Evolutionary conservation across 2,888 invertebrate species (phyloP).

Genomic region (Alloplasta piceator): DNA sequence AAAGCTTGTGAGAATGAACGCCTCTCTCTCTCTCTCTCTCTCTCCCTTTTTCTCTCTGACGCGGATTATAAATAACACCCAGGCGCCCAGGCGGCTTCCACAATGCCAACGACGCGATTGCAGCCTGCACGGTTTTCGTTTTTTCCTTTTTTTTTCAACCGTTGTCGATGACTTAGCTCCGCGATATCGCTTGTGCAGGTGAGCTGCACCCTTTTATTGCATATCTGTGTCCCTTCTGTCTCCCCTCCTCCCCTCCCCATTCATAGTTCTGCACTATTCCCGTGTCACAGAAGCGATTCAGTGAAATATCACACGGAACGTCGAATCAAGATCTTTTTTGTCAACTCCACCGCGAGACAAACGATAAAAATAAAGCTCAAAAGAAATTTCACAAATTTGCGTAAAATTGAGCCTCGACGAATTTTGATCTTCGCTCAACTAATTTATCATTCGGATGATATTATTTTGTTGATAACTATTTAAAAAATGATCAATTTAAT

Average conservation of each 20-base stretch:
- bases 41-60: slow-evolving; percentile 33
- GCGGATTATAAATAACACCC: slow-evolving; percentile 58
- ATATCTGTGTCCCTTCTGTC: background rate
- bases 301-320: background rate
- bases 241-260: too few species aligned
- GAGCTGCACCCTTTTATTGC: slow-evolving; percentile 20
- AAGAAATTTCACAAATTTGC: too few species aligned
- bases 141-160: background rate
- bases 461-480: too few species aligned
- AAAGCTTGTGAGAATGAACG: slow-evolving; percentile 32
- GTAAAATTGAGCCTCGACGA: too few species aligned
- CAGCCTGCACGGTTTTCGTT: slow-evolving; percentile 28
- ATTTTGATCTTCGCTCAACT: too few species aligned
- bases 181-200: slow-evolving; percentile 40
- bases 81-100: slow-evolving; percentile 44
- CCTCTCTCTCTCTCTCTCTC: slow-evolving; percentile 7
- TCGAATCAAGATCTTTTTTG: too few species aligned
- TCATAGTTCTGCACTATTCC: background rate
- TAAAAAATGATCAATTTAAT: too few species aligned
- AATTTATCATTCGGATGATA: too few species aligned
- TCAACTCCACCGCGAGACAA: too few species aligned
- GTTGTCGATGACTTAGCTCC: slow-evolving; percentile 32
- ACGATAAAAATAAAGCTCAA: too few species aligned
- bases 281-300: background rate
- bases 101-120: slow-evolving; percentile 49